These are phyloP conservation scores for Kryptolebias ocellatus DNA, from an alignment of 2,797 vertebrate species.

Conservation along the genomic window DNA sequence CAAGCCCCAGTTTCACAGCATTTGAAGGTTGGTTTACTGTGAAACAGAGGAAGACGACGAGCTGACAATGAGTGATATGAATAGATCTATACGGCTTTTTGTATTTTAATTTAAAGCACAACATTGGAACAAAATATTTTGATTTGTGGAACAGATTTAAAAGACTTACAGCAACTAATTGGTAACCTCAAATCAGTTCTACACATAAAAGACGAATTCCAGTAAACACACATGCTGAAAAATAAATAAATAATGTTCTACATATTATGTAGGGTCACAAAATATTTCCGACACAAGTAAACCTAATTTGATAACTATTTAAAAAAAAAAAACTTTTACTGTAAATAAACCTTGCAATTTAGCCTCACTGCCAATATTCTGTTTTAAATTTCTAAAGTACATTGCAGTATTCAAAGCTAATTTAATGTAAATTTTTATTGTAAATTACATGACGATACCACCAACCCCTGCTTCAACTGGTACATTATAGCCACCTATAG, in stretches of 20 bases:
- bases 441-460: no score
- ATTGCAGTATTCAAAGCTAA: no score
- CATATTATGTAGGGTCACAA: slow-evolving; percentile 35
- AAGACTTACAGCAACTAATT: slow-evolving; percentile 60
- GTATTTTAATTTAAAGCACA: slow-evolving; percentile 75
- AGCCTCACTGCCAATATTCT: not conserved
- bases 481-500: no score
- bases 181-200: slow-evolving; percentile 52
- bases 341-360: not conserved
- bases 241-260: slow-evolving; percentile 19
- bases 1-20: slow-evolving; percentile 62
- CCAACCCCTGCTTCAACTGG: no score
- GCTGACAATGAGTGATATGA: slow-evolving; percentile 67
- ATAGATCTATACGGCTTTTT: slow-evolving; percentile 71
- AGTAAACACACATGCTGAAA: slow-evolving; percentile 52
- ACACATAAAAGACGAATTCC: slow-evolving; percentile 48
- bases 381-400: no score
- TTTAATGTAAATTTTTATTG: no score
- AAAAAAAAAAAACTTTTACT: not conserved
- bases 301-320: slow-evolving; percentile 29
- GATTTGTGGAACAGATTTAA: slow-evolving; percentile 54
- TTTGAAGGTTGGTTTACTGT: slow-evolving; percentile 62
- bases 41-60: slow-evolving; percentile 29
- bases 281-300: not conserved
- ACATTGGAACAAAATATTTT: slow-evolving; percentile 43